Percentiles rank a stretch among this genome's conserved stretches.
Evolutionary conservation across 2,113 vertebrate species (phyloP).

Genomic region (Hemichromis elongatus): DNA sequence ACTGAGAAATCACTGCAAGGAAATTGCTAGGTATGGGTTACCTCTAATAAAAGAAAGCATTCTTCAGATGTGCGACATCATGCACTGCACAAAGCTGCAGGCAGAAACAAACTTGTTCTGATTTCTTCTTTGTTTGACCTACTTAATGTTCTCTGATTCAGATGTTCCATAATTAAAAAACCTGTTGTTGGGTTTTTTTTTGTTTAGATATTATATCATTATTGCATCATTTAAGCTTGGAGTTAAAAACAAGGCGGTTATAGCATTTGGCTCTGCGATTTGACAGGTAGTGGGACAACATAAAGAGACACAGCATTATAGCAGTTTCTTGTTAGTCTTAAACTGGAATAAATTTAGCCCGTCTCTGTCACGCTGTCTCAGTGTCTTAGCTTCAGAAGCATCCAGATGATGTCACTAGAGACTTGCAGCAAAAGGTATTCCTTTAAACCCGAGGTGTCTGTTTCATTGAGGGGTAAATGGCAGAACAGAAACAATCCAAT

Average conservation of each 20-base stretch:
- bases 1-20: constrained; percentile 34
- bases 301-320: not conserved
- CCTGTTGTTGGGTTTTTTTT: not conserved
- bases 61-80: constrained; percentile 28
- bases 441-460: not conserved
- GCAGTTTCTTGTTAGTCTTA: constrained; percentile 11
- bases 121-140: constrained; percentile 47
- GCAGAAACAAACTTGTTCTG: constrained; percentile 1
- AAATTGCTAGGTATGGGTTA: constrained; percentile 40
- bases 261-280: not conserved
- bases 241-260: constrained; percentile 15
- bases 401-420: constrained; percentile 10
- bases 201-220: not conserved
- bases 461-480: not conserved
- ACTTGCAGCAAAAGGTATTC: not conserved
- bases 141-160: constrained; percentile 32
- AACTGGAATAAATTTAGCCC: constrained; percentile 21
- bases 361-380: constrained; percentile 37
- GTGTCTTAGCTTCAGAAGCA: constrained; percentile 16
- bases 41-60: constrained; percentile 41
- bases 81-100: not conserved
- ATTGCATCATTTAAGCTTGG: constrained; percentile 36
- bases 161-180: constrained; percentile 9
- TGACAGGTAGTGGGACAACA: constrained; percentile 31
- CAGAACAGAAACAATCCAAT: constrained; percentile 3